These are phyloP conservation scores for Xestobium rufovillosum DNA, from an alignment of 2,888 invertebrate species.

Conservation along the genomic window DNA sequence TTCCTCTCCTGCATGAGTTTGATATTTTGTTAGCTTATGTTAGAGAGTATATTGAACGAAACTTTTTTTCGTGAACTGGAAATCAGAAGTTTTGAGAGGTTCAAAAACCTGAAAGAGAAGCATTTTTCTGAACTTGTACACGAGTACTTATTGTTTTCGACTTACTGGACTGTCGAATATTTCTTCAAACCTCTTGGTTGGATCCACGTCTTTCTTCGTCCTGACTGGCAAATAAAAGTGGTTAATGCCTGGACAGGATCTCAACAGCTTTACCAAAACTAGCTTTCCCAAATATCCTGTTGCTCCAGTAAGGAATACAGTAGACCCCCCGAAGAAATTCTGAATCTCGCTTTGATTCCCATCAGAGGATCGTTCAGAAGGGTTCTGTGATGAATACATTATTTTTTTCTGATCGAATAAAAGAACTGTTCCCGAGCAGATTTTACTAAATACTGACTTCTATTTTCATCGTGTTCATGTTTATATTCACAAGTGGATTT, in stretches of 20 bases:
- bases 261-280: slow-evolving; percentile 34
- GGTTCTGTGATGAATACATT: no score
- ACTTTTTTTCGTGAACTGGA: slow-evolving; percentile 50
- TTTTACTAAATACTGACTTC: no score
- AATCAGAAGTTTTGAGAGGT: slow-evolving; percentile 44
- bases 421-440: no score
- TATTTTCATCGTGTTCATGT: no score
- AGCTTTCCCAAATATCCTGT: slow-evolving; percentile 41
- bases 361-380: no score
- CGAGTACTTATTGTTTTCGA: no score
- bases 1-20: no score
- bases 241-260: slow-evolving; percentile 35
- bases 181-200: slow-evolving; percentile 42
- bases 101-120: slow-evolving; percentile 46
- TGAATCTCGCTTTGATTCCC: slow-evolving; percentile 30
- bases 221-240: slow-evolving; percentile 34
- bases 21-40: no score
- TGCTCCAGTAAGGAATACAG: slow-evolving; percentile 38
- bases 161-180: slow-evolving; percentile 55
- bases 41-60: no score
- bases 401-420: no score
- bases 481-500: no score
- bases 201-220: slow-evolving; percentile 33
- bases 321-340: slow-evolving; percentile 32
- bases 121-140: no score